Conservation (phyloP, 1,140 invertebrate species). For the Pachypeltis micranthus region DNA sequence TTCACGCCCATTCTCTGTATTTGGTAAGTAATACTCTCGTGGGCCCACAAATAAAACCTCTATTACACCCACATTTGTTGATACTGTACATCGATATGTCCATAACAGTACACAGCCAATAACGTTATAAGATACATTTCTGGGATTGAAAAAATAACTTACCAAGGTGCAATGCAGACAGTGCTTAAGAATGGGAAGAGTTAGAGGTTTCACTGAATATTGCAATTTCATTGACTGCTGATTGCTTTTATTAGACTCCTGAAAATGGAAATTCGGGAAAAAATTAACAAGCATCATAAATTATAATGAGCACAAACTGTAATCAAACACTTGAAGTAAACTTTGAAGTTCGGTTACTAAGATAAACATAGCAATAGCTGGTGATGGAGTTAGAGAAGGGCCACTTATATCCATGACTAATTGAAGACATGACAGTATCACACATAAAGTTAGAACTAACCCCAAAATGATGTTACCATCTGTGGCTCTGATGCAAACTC, state of each 20-base stretch:
- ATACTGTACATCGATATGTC: too few species aligned
- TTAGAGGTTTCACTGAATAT: slow-evolving; percentile 10
- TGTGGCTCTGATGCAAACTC: too few species aligned
- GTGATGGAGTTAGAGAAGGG: neutral
- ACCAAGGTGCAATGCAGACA: slow-evolving; percentile 13
- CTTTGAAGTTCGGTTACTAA: neutral
- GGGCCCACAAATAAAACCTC: neutral
- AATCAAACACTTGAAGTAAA: neutral
- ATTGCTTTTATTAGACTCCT: neutral
- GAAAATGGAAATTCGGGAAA: neutral
- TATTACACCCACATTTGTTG: too few species aligned
- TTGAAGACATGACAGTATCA: too few species aligned
- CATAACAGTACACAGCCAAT: neutral
- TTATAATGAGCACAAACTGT: neutral
- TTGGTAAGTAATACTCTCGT: neutral
- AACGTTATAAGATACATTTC: neutral
- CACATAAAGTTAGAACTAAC: too few species aligned
- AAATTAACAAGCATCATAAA: neutral
- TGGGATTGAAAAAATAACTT: neutral
- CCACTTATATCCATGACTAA: neutral
- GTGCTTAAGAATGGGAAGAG: slow-evolving; percentile 14
- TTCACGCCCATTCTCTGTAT: too few species aligned
- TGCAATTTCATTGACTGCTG: neutral
- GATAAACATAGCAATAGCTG: too few species aligned
- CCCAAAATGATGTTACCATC: too few species aligned